Evolutionary conservation across 2,797 vertebrate species (phyloP).

Genomic region (Eleutherodactylus coqui): DNA sequence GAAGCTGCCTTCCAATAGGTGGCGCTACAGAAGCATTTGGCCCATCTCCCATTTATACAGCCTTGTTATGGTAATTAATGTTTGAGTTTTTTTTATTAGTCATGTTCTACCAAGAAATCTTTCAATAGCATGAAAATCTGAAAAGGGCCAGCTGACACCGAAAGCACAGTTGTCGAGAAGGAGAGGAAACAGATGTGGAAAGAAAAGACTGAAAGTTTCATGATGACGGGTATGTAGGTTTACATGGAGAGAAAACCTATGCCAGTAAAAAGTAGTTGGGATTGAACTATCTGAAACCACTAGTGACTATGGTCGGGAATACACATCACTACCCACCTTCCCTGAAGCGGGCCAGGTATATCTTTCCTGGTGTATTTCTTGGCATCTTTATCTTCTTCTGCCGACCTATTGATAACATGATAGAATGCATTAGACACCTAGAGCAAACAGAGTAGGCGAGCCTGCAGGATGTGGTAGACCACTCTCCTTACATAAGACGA

Average conservation of each 20-base stretch:
- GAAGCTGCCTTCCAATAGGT: no score
- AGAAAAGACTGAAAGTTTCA: background rate
- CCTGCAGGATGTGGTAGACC: background rate
- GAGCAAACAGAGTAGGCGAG: background rate
- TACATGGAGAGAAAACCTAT: background rate
- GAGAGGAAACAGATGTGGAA: background rate
- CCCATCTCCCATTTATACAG: no score
- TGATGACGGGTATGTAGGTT: background rate
- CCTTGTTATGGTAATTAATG: no score
- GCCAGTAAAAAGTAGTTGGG: background rate
- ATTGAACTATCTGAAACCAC: background rate
- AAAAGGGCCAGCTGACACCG: no score
- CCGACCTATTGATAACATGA: background rate
- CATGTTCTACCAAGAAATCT: background rate
- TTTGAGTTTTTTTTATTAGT: background rate
- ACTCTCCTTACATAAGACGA: background rate
- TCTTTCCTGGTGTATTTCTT: conserved; percentile 78
- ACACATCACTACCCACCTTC: conserved; percentile 80
- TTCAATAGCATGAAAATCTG: background rate
- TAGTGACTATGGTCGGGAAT: background rate
- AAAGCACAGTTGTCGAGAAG: background rate
- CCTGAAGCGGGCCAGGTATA: conserved; percentile 93
- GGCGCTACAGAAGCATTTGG: no score
- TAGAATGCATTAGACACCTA: background rate
- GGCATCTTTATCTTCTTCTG: conserved; percentile 77